Percentiles rank a stretch among this genome's conserved stretches.
Conservation (phyloP, 37 sponge, comb jelly and placozoan genomes). For the Spongilla lacustris region DNA sequence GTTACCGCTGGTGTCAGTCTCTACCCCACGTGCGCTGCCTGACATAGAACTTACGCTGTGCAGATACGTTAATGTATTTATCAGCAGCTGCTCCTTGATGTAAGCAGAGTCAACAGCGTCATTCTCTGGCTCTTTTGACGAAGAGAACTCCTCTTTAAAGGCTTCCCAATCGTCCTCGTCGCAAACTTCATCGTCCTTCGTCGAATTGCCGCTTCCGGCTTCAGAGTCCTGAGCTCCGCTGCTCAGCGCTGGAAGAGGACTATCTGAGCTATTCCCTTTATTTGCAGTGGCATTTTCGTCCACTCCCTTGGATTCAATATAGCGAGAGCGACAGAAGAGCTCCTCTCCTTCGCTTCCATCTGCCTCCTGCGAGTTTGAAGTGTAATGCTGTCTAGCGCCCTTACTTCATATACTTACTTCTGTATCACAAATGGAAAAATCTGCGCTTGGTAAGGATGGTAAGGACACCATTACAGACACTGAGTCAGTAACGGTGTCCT, state of each 20-base stretch:
- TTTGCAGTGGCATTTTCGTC: background rate
- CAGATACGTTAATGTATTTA: constrained; percentile 8
- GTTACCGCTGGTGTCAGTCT: background rate
- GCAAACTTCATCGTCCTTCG: background rate
- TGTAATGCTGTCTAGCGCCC: background rate
- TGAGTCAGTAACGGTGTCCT: background rate
- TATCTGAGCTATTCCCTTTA: background rate
- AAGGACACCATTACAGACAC: background rate
- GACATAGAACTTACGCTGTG: background rate
- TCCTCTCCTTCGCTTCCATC: background rate
- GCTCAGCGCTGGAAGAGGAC: background rate
- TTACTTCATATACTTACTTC: background rate
- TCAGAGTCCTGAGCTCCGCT: background rate
- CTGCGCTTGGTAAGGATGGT: background rate
- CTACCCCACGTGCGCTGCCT: background rate
- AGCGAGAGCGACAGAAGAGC: background rate
- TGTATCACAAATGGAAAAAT: background rate
- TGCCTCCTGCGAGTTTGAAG: background rate
- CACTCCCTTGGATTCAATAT: background rate
- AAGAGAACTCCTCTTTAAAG: background rate
- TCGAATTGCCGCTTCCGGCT: constrained; percentile 2
- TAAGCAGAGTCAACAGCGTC: background rate
- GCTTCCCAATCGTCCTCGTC: background rate
- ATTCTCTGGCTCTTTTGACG: background rate
- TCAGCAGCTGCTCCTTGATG: constrained; percentile 21